phyloP scores from a whole-genome alignment of 1,140 invertebrate genomes.

The Solen grandis region DNA sequence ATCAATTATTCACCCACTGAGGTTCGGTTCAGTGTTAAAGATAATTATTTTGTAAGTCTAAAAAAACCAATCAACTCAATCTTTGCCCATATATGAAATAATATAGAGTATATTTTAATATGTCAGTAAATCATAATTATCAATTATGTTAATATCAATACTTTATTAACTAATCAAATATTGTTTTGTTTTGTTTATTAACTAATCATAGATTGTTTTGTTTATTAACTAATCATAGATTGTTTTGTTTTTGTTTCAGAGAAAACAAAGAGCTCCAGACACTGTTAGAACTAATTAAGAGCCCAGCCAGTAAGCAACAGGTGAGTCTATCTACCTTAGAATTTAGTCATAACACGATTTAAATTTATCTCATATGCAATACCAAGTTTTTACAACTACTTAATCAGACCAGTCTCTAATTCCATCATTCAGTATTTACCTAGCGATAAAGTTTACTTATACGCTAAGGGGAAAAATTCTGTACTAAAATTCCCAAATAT shows the following conservation, averaged over 20 bases:
- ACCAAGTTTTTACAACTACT: neutral
- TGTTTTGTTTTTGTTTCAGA: constrained; percentile 24
- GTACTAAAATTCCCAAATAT: too few relatives aligned
- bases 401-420: neutral
- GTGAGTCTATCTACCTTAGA: constrained; percentile 1
- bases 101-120: neutral
- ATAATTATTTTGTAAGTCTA: too few relatives aligned
- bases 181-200: neutral
- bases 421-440: neutral
- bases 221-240: neutral
- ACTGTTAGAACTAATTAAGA: constrained; percentile 39
- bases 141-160: too few relatives aligned
- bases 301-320: constrained; percentile 39
- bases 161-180: too few relatives aligned
- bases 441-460: neutral
- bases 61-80: too few relatives aligned
- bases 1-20: too few relatives aligned
- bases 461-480: too few relatives aligned
- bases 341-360: neutral
- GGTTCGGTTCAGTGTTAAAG: too few relatives aligned
- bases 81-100: neutral
- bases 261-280: constrained; percentile 43
- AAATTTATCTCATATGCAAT: neutral
- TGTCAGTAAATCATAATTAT: too few relatives aligned
- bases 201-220: neutral